A percentile compares a stretch with the other conserved stretches of the same genome.
Conservation (phyloP, 1,140 invertebrate genomes). For the Littorina saxatilis region DNA sequence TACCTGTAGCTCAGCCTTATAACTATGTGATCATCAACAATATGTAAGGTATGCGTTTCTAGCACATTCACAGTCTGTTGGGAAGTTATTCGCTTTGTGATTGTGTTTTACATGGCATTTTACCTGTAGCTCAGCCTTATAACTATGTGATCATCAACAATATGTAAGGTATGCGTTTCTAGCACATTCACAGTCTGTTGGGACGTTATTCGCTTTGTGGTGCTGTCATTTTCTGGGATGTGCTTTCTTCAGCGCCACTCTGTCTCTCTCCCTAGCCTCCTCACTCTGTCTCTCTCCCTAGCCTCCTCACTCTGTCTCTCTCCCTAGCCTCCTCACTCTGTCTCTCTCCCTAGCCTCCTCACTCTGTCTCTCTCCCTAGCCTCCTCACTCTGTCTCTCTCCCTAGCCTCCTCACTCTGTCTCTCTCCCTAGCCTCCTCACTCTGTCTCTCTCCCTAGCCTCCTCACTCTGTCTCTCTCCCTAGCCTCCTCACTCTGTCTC, state of each 20-base stretch:
- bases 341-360: not conserved
- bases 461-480: conserved; percentile 4
- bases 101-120: too few relatives aligned
- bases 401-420: conserved; percentile 27
- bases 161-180: too few relatives aligned
- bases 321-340: conserved; percentile 1
- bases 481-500: conserved; percentile 27
- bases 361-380: not conserved
- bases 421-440: not conserved
- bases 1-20: too few relatives aligned
- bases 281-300: not conserved
- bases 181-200: too few relatives aligned
- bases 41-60: too few relatives aligned
- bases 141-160: too few relatives aligned
- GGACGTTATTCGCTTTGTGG: too few relatives aligned
- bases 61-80: too few relatives aligned
- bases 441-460: not conserved
- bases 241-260: not conserved
- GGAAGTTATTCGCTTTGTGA: too few relatives aligned
- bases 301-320: conserved; percentile 1
- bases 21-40: too few relatives aligned
- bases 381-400: conserved; percentile 13
- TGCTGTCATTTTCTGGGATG: too few relatives aligned
- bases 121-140: too few relatives aligned
- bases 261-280: conserved; percentile 6